Conservation (phyloP, 2,113 vertebrate species). For the Geococcyx californianus region DNA sequence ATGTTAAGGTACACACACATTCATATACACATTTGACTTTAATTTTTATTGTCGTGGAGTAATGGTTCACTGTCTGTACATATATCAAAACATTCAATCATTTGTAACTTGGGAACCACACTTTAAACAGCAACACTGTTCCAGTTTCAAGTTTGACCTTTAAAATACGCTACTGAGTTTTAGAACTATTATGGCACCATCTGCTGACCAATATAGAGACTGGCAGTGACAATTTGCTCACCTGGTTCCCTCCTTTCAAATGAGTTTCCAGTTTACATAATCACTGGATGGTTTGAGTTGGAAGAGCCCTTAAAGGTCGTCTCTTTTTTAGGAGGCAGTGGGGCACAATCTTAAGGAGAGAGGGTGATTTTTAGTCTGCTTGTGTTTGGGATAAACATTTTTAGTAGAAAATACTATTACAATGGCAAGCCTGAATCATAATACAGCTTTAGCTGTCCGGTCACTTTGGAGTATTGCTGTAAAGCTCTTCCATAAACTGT, state of each 20-base stretch:
- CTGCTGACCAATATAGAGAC: neutral
- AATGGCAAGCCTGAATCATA: neutral
- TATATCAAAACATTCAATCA: neutral
- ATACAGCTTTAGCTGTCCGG: neutral
- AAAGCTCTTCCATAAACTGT: neutral
- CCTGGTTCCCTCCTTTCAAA: neutral
- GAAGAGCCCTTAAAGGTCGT: no score
- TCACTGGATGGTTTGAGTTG: no score
- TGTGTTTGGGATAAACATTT: neutral
- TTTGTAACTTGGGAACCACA: neutral
- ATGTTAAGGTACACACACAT: accelerated
- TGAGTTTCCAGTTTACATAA: neutral
- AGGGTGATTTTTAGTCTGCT: neutral
- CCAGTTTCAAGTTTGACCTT: neutral
- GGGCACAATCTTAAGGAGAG: neutral
- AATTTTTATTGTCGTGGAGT: neutral
- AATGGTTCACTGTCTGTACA: neutral
- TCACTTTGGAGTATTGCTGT: neutral
- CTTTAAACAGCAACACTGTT: neutral
- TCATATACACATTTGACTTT: neutral
- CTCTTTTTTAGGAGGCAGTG: neutral
- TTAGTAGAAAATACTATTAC: neutral
- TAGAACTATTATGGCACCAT: conserved; percentile 41
- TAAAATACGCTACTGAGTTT: neutral
- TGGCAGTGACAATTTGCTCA: neutral